These are phyloP conservation scores for Nibea coibor DNA, from an alignment of 2,113 vertebrate genomes.

Conservation along the genomic window DNA sequence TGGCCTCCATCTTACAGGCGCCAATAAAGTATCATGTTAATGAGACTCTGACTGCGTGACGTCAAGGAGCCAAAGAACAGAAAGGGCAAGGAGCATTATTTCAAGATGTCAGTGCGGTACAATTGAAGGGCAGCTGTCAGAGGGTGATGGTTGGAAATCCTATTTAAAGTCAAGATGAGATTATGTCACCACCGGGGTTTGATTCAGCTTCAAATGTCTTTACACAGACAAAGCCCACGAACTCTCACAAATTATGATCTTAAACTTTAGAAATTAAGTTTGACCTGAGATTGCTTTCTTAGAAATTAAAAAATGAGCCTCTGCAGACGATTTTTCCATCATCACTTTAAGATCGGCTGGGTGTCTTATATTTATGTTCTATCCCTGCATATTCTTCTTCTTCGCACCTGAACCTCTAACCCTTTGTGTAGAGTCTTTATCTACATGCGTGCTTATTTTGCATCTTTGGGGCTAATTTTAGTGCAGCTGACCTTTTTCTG, in stretches of 20 bases:
- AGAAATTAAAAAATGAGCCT: too few species aligned
- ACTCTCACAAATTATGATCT: neutral
- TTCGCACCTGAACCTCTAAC: conserved; percentile 9
- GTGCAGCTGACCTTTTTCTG: conserved; percentile 82
- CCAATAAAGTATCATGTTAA: conserved; percentile 1
- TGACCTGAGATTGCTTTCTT: neutral
- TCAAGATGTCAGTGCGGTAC: neutral
- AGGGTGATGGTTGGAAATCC: neutral
- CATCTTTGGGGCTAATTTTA: conserved; percentile 80
- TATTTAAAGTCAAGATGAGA: neutral
- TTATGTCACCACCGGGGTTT: neutral
- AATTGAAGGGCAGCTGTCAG: conserved; percentile 28
- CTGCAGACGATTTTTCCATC: neutral
- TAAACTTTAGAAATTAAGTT: neutral
- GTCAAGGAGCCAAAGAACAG: conserved; percentile 12
- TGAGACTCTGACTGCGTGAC: conserved; percentile 1
- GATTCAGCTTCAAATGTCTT: neutral
- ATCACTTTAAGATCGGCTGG: neutral
- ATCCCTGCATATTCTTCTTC: neutral
- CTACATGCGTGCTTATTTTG: conserved; percentile 30
- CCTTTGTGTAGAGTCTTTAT: conserved; percentile 47
- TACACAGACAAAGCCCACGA: neutral
- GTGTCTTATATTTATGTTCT: neutral
- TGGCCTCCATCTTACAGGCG: neutral
- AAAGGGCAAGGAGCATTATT: conserved; percentile 17